Evolutionary conservation across 2,888 invertebrate genomes (phyloP).

Genomic region (Orthosia cruda): DNA sequence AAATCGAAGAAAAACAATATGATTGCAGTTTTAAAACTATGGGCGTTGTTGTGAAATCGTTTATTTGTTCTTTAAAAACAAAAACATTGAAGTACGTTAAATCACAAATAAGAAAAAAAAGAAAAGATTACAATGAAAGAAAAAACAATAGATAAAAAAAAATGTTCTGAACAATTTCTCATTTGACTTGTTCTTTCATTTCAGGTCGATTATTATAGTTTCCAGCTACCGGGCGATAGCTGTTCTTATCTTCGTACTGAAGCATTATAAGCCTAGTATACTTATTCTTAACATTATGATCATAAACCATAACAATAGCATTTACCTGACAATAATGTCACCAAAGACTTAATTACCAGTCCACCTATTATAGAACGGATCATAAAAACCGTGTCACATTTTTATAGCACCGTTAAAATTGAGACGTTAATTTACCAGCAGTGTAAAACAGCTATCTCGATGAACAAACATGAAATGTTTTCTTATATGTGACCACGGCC

Average conservation of each 20-base stretch:
- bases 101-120: not conserved
- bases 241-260: not conserved
- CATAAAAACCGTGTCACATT: slow-evolving; percentile 43
- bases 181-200: too few relatives aligned
- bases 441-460: slow-evolving; percentile 61
- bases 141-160: not conserved
- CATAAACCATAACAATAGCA: slow-evolving; percentile 1
- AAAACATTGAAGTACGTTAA: not conserved
- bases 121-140: not conserved
- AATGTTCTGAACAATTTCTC: too few relatives aligned
- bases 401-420: slow-evolving; percentile 49
- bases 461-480: slow-evolving; percentile 73
- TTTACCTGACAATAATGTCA: slow-evolving; percentile 23
- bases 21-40: not conserved
- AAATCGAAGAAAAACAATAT: too few relatives aligned
- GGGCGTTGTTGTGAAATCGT: not conserved
- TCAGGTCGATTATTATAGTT: too few relatives aligned
- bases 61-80: not conserved
- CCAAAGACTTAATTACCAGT: slow-evolving; percentile 17
- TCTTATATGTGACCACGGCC: slow-evolving; percentile 58
- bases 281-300: not conserved
- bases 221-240: too few relatives aligned
- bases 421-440: slow-evolving; percentile 48
- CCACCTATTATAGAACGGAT: slow-evolving; percentile 29
- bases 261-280: not conserved